These are phyloP conservation scores for Poecilia gillii DNA, from an alignment of 2,797 vertebrate species.

Conservation along the genomic window DNA sequence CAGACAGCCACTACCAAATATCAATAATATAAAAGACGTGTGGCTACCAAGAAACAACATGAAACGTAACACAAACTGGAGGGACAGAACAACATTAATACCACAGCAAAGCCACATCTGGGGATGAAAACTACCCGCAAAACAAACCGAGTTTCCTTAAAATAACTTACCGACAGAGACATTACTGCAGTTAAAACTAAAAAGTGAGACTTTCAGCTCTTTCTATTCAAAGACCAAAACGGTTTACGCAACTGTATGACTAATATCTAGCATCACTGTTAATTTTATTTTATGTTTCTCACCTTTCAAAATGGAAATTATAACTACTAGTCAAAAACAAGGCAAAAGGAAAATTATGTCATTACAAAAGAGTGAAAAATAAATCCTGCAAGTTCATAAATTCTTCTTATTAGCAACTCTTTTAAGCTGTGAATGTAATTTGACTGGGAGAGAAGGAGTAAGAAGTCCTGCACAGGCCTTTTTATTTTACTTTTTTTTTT, in stretches of 20 bases:
- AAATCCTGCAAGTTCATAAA: too few species aligned
- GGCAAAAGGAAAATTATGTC: neutral
- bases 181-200: neutral
- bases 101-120: neutral
- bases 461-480: neutral
- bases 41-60: neutral
- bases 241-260: neutral
- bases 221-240: neutral
- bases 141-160: neutral
- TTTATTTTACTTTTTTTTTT: neutral
- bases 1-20: neutral
- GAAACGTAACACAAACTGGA: neutral
- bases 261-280: neutral
- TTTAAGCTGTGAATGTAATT: neutral
- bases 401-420: neutral
- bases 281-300: neutral
- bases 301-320: neutral
- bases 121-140: neutral
- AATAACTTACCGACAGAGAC: neutral
- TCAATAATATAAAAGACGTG: neutral
- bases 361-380: neutral
- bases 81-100: neutral
- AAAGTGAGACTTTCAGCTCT: neutral
- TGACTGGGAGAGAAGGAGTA: neutral
- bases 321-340: neutral